Evolutionary conservation across 2,888 invertebrate species (phyloP), one percentile per base, ranked within the genome.

Genomic region (Eristalinus sepulchralis): DNA sequence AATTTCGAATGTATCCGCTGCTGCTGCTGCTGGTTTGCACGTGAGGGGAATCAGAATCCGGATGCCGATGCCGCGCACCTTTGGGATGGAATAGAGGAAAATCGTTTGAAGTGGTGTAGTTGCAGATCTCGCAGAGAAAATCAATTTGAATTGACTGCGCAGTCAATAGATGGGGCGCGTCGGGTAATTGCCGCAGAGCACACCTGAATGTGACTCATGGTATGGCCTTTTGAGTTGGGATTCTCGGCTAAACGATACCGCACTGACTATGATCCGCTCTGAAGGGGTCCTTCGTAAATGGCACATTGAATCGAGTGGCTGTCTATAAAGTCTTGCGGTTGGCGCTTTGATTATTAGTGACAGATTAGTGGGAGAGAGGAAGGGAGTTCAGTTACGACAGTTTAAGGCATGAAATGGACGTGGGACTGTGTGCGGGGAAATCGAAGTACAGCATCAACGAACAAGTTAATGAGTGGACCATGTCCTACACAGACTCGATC

Each of bases 1-100:
- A 75, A 70, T 77, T 55, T 63, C 63, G 62, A 34, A 81, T 67
- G 70, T 67, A 34, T 70, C 34, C 59, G 62, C n/a, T 75, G 75
- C 64, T 68, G 62, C n/a, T 75, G 75, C 64, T 68, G 57, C 13
- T 64, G 63, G 57, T 24, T 47, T 68, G 27, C 20, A 20, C 57
- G 57, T 57, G 57, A 57, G n/a, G 39, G 34, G 62, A 67, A 57
- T 83, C 20, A 27, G 24, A 22, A 6, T 27, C 17, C 17, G 47
- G 17, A 17, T 47, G 47, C 47, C 47, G 17, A 17, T 57, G 27
- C 27, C 27, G 27, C 27, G 27, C 27, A 5, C 27, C 27, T 27
- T 27, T 27, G 57, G 57, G 57, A 13, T 11, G 57, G 57, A 55
- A 57, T 83, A 63, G 17, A 8, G 68, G 39, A 36, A 66, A 72